Percentiles rank a stretch among this genome's conserved stretches.
Evolutionary conservation across 2,113 vertebrate species (phyloP).

Genomic region (Chloropsis cyanopogon): DNA sequence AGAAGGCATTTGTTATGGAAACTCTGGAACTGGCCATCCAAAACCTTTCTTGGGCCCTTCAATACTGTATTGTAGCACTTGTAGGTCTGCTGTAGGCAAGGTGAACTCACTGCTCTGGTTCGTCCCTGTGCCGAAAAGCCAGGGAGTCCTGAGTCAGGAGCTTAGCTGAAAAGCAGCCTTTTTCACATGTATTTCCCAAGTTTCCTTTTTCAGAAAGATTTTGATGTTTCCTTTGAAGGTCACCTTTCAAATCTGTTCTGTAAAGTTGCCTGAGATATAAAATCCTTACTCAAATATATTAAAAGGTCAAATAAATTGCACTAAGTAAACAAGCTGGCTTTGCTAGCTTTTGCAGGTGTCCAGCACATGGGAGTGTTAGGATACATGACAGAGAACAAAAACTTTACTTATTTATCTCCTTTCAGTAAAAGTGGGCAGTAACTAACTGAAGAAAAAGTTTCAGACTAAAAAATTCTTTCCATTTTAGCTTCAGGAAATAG

Average conservation of each 20-base stretch:
- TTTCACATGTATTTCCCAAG: conserved; percentile 35
- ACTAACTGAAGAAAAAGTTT: conserved; percentile 11
- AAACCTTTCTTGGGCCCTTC: background rate
- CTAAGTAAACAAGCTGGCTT: conserved; percentile 57
- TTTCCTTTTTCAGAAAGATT: conserved; percentile 41
- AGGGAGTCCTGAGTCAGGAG: conserved; percentile 25
- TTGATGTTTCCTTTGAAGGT: conserved; percentile 61
- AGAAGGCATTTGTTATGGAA: background rate
- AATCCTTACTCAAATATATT: conserved; percentile 74
- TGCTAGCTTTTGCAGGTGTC: conserved; percentile 65
- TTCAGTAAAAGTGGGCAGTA: background rate
- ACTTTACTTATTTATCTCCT: conserved; percentile 55
- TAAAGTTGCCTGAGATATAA: conserved; percentile 57
- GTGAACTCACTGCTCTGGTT: background rate
- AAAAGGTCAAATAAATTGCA: conserved; percentile 71
- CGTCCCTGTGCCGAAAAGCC: background rate
- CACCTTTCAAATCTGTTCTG: conserved; percentile 60
- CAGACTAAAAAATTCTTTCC: conserved; percentile 11
- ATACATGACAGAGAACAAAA: conserved; percentile 56
- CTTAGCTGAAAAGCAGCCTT: conserved; percentile 29
- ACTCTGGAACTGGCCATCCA: background rate
- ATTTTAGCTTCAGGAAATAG: background rate
- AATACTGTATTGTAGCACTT: background rate
- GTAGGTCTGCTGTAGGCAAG: conserved; percentile 22
- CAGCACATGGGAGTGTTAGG: conserved; percentile 51